Evolutionary conservation across 2,113 vertebrate genomes (phyloP), one percentile per base, ranked within the genome.

Genomic region (Ailurus styani): DNA sequence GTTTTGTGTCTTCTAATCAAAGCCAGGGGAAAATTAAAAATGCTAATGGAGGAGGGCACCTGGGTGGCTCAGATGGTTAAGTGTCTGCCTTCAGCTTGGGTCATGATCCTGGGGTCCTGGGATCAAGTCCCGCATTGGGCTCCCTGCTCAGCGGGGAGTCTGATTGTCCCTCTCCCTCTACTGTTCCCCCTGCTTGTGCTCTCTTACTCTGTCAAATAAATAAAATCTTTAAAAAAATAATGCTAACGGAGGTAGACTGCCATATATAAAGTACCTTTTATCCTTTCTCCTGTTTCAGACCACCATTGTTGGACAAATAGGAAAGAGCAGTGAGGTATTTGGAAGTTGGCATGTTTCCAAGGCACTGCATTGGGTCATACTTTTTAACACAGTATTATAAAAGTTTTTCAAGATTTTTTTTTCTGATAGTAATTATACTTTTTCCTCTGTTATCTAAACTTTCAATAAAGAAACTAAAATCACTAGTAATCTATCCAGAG

Each of bases 311-410:
- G 66, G 94, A 95, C 78, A 95, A 82, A 92, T 42, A 82, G 88
- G 94, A 97, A 96, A 75, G 57, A 72, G 3, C 62, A 86, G 0
- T 52, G 81, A 86, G 57, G 45, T 75, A 70, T 81, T 90, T 90
- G 54, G 89, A 90, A 97, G 47, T 5, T 95, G 97, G 93, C 62
- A 8, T 89, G 70, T 93, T 87, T 96, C 95, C 96, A 98, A 62
- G 42, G 31, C 13, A 66, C 82, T 72, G 23, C 5, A 47, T 9
- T 95, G 83, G 70, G 78, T 93, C 29, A 29, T 37, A 64, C 8
- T 93, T 68, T 68, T 4, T 1, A 93, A 92, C 20, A 90, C 31
- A 86, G 5, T 95, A 27, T 83, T 62, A 27, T 45, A 21, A 45
- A 21, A 45, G 27, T 77, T 68, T 85, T 21, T 47, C 27, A 77